Evolutionary conservation across 2,797 vertebrate species (phyloP).

Genomic region (Coregonus suidteri): DNA sequence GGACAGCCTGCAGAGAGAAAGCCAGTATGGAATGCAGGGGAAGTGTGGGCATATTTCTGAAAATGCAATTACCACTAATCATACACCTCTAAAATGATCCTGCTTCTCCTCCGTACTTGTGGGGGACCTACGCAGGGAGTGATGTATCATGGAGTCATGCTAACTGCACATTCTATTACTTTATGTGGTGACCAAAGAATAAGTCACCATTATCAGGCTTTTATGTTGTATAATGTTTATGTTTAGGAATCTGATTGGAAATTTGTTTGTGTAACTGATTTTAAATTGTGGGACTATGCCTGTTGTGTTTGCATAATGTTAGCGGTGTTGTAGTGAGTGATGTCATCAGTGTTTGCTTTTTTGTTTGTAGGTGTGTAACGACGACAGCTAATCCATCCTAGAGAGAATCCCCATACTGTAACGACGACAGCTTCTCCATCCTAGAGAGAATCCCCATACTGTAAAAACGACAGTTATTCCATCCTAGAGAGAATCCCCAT

Average conservation of each 20-base stretch:
- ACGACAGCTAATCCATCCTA: too few relatives aligned
- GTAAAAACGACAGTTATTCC: too few relatives aligned
- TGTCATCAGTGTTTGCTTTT: background rate
- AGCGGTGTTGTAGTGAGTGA: constrained; percentile 22
- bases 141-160: constrained; percentile 13
- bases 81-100: constrained; percentile 43
- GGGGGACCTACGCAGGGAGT: constrained; percentile 12
- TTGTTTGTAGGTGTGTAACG: constrained; percentile 1
- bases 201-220: constrained; percentile 24
- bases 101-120: constrained; percentile 24
- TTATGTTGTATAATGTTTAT: constrained; percentile 15
- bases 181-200: constrained; percentile 24
- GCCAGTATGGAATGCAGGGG: constrained; percentile 61
- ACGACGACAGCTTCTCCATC: too few relatives aligned
- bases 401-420: too few relatives aligned
- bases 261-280: background rate
- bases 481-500: background rate
- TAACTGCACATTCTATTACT: constrained; percentile 33
- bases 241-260: constrained; percentile 29
- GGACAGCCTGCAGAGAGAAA: constrained; percentile 60
- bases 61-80: constrained; percentile 69
- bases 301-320: constrained; percentile 7
- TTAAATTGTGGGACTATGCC: background rate
- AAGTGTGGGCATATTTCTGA: constrained; percentile 43
- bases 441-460: too few relatives aligned